These are phyloP conservation scores for Hemitrygon akajei DNA, from an alignment of 2,797 vertebrate species.

Conservation along the genomic window DNA sequence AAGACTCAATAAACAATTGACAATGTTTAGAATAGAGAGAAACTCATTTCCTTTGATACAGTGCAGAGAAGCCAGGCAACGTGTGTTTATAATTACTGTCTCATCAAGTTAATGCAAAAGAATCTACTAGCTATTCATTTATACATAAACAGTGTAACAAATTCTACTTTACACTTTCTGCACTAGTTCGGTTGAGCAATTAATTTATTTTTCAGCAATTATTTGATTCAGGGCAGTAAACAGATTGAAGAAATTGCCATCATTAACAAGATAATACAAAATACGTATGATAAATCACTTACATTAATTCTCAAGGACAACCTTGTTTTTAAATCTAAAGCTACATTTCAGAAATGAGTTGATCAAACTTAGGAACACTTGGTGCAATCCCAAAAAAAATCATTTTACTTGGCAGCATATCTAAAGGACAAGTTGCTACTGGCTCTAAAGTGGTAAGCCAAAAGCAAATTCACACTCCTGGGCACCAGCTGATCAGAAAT, in stretches of 20 bases:
- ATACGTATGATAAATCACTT: background rate
- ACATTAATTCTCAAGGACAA: conserved; percentile 19
- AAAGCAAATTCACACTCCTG: conserved; percentile 65
- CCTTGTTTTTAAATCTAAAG: conserved; percentile 31
- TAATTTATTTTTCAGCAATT: conserved; percentile 66
- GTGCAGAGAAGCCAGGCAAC: conserved; percentile 62
- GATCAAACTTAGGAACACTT: conserved; percentile 61
- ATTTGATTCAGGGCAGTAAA: conserved; percentile 56
- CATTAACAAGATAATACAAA: too few species aligned
- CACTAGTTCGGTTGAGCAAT: conserved; percentile 46
- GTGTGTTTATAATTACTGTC: conserved; percentile 75
- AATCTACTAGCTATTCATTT: conserved; percentile 67
- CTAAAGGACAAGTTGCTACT: conserved; percentile 62
- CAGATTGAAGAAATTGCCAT: conserved; percentile 49
- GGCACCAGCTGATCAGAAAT: conserved; percentile 39
- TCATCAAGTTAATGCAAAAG: conserved; percentile 64
- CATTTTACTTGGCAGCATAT: conserved; percentile 64
- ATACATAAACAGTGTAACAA: conserved; percentile 65
- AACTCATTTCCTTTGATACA: conserved; percentile 71
- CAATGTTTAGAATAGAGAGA: conserved; percentile 71
- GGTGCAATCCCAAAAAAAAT: conserved; percentile 61
- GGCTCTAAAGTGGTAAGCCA: conserved; percentile 66
- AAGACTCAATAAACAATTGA: conserved; percentile 73
- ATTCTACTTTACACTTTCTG: conserved; percentile 56
- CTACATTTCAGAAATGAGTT: conserved; percentile 54